A percentile compares a stretch with the other conserved stretches of the same genome.
Evolutionary conservation across 2,888 invertebrate species (phyloP).

Genomic region (Apamea anceps): DNA sequence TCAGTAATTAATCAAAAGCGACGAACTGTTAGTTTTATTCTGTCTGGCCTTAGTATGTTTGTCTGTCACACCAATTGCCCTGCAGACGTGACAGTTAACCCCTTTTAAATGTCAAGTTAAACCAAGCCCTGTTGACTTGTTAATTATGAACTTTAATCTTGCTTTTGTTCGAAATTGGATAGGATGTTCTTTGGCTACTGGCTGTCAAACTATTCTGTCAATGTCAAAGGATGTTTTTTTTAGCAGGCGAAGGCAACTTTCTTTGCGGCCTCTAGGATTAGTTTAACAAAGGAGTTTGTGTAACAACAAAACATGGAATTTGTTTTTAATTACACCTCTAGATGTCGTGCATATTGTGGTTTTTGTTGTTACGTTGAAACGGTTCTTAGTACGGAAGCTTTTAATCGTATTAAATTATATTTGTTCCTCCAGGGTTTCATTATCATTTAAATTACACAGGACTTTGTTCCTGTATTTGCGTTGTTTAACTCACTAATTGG

Average conservation of each 20-base stretch:
- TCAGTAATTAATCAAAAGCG: constrained; percentile 72
- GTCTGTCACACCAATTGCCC: constrained; percentile 78
- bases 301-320: constrained; percentile 5
- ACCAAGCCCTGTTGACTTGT: constrained; percentile 56
- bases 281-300: constrained; percentile 26
- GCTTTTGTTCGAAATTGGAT: constrained; percentile 45
- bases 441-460: constrained; percentile 42
- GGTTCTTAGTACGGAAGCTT: constrained; percentile 11
- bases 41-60: constrained; percentile 76
- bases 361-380: constrained; percentile 1
- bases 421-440: constrained; percentile 42
- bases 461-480: constrained; percentile 27
- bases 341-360: not conserved
- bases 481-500: constrained; percentile 40
- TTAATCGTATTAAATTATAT: constrained; percentile 56
- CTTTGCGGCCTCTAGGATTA: constrained; percentile 18
- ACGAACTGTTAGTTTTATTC: constrained; percentile 71
- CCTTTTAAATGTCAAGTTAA: constrained; percentile 68
- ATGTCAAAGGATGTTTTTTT: constrained; percentile 14
- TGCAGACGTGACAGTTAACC: constrained; percentile 71
- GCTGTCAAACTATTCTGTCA: constrained; percentile 1
- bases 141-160: constrained; percentile 61
- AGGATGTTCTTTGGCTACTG: constrained; percentile 13
- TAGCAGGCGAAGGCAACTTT: constrained; percentile 20
- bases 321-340: constrained; percentile 38